Base-by-base conservation (phyloP, 2,113 vertebrate genomes). In the Halcyon senegalensis region DNA sequence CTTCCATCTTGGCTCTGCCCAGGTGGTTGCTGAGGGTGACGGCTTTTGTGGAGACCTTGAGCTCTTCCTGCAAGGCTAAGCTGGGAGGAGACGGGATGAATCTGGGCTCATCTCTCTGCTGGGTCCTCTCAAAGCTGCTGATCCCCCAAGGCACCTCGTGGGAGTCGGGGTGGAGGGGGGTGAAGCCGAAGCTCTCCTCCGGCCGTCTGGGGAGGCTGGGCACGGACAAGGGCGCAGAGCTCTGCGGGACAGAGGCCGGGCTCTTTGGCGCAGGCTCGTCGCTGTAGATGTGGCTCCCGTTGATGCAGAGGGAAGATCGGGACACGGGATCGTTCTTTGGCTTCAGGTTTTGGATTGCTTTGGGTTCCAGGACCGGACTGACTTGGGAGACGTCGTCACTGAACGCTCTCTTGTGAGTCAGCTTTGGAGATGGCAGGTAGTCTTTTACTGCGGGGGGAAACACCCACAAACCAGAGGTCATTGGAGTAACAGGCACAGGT, bases 231-330 rank as follows among this genome's bases (percentile, higher is more conserved):
- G 98, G 97, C 2, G 98, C 93, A 1, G 98, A 97, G 93, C 97
- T 98, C 5, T 98, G 98, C 23, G 98, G 86, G 72, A 95, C 90
- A 62, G 98, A 96, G 84, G 91, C 92, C 3, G 98, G 97, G 55
- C 97, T 96, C 96, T 35, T 87, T 27, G 90, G 98, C 14, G 90
- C 89, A 9, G 87, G 95, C 60, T 98, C 98, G 24, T 98, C 94
- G 0, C 94, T 90, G 97, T 99, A 98, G 24, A 98, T 94, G 39
- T 99, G 99, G 98, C 99, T 99, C 89, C 99, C 99, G 0, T 99
- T 99, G 96, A 99, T 98, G 53, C 98, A 99, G n/a, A 99, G 97
- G 0, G 98, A 98, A 8, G 98, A 99, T 60, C 98, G 97, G 63
- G 99, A 99, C 85, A 96, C 94, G 2, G 98, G 89, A 10, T 98